A percentile compares a stretch with the other conserved stretches of the same genome.
phyloP scores from a whole-genome alignment of 2,113 vertebrate genomes.

The Coptodon rendalli region DNA sequence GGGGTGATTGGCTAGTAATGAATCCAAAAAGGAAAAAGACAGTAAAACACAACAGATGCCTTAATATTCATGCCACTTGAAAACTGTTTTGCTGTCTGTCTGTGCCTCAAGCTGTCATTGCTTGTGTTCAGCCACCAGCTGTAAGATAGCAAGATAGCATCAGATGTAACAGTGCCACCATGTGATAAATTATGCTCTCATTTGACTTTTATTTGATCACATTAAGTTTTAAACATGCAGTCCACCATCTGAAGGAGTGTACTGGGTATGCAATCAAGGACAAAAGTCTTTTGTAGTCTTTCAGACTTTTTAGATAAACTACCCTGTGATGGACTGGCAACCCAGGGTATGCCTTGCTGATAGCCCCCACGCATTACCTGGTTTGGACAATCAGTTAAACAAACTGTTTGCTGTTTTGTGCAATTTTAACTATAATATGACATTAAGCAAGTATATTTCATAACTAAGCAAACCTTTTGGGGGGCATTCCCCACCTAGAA shows the following conservation, averaged over 20 bases:
- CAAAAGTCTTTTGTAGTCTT: not conserved
- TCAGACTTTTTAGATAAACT: not conserved
- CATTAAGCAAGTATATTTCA: not conserved
- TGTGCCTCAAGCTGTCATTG: slow-evolving; percentile 33
- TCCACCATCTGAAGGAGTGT: not conserved
- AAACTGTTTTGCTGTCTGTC: slow-evolving; percentile 11
- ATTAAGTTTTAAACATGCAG: not conserved
- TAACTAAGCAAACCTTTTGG: not conserved
- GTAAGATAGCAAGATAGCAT: not conserved
- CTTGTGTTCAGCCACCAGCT: slow-evolving; percentile 5
- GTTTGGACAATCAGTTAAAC: not conserved
- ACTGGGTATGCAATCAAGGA: not conserved
- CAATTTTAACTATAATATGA: not conserved
- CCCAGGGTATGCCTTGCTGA: not conserved
- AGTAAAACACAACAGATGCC: slow-evolving; percentile 22
- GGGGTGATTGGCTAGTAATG: not conserved
- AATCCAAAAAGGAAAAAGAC: not conserved
- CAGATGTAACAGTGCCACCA: not conserved
- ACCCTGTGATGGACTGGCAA: not conserved
- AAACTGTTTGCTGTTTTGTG: not conserved
- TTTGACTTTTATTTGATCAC: not conserved
- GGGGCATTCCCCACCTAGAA: not conserved
- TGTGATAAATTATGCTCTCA: not conserved
- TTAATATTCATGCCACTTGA: not conserved
- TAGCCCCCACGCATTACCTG: not conserved